Evolutionary conservation across 2,113 vertebrate species (phyloP).

Genomic region (Dromaius novaehollandiae): DNA sequence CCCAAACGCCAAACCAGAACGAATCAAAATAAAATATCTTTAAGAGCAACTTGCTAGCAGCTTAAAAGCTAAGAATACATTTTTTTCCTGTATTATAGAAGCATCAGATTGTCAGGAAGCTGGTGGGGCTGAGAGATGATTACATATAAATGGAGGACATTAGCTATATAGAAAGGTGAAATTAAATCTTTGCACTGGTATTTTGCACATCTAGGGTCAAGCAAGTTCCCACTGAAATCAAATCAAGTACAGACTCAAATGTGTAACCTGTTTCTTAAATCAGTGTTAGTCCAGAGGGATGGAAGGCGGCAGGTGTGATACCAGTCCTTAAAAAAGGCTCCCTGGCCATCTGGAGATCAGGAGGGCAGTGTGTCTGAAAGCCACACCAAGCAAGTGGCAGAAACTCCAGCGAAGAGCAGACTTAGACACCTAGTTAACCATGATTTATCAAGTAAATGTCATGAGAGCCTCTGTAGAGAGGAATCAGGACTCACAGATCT

Average conservation of each 20-base stretch:
- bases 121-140: background rate
- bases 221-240: background rate
- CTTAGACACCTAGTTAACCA: background rate
- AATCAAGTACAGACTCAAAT: background rate
- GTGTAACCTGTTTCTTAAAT: background rate
- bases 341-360: background rate
- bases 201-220: background rate
- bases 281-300: too few relatives aligned
- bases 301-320: background rate
- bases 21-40: background rate
- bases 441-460: background rate
- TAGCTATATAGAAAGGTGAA: background rate
- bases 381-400: background rate
- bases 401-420: background rate
- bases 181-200: accelerated
- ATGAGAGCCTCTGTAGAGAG: background rate
- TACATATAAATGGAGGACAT: background rate
- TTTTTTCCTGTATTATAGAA: background rate
- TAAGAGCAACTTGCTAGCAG: background rate
- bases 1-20: background rate
- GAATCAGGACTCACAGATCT: background rate
- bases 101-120: background rate
- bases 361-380: accelerated
- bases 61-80: background rate
- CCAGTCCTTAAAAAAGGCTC: background rate